Percentiles rank a stretch among this genome's conserved stretches.
phyloP scores from a whole-genome alignment of 2,113 vertebrate species.

The Arvicanthis niloticus region DNA sequence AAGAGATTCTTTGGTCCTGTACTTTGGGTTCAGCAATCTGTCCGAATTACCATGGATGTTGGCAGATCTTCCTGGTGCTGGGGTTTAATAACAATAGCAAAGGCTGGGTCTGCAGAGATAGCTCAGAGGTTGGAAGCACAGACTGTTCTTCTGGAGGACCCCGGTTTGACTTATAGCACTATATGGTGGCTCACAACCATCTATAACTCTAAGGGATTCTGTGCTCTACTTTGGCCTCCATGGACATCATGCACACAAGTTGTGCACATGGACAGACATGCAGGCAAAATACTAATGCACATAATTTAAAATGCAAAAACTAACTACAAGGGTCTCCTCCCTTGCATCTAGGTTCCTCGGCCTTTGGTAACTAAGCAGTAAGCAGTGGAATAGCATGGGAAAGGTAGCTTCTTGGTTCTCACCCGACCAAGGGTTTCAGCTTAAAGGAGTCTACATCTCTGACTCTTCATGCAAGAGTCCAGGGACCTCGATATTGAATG shows the following conservation, averaged over 20 bases:
- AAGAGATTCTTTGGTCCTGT: not conserved
- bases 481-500: not conserved
- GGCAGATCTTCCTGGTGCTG: not conserved
- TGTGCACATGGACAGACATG: not conserved
- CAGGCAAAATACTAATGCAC: not conserved
- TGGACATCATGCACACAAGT: not conserved
- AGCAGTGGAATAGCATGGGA: not conserved
- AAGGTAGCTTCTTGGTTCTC: not conserved
- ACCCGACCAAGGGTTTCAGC: not conserved
- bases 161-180: not conserved
- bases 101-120: not conserved
- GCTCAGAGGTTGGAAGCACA: not conserved
- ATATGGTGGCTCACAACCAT: not conserved
- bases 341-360: not conserved
- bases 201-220: not conserved
- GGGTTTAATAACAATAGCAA: not conserved
- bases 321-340: not conserved
- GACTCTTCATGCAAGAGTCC: not conserved
- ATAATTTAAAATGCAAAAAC: not conserved
- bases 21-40: slow-evolving; percentile 47
- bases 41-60: not conserved
- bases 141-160: not conserved
- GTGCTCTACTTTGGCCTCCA: not conserved
- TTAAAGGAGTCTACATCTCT: slow-evolving; percentile 31
- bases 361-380: not conserved